Conservation (phyloP, 2,797 vertebrate species). For the Gadopsis marmoratus region DNA sequence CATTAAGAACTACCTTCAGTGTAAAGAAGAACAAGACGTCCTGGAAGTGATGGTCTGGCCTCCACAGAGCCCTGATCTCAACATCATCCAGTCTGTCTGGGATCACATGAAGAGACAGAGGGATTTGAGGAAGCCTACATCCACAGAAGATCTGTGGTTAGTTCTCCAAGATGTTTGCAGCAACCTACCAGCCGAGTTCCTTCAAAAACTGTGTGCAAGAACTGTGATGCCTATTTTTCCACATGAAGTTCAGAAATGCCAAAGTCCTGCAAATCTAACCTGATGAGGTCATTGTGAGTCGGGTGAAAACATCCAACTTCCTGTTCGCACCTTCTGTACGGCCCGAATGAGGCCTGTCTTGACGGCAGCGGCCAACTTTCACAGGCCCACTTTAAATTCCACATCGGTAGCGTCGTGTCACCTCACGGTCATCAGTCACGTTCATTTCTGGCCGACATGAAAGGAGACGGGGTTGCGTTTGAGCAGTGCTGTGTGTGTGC, state of each 20-base stretch:
- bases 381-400: conserved; percentile 62
- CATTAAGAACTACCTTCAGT: too few species aligned
- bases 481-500: neutral
- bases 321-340: conserved; percentile 34
- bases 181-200: too few species aligned
- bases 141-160: too few species aligned
- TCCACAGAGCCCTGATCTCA: too few species aligned
- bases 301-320: conserved; percentile 46
- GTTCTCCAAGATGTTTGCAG: too few species aligned
- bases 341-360: conserved; percentile 27
- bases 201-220: too few species aligned
- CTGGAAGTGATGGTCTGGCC: too few species aligned
- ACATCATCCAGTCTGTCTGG: too few species aligned
- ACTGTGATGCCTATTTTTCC: neutral
- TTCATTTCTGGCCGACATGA: conserved; percentile 35
- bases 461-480: conserved; percentile 15
- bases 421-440: conserved; percentile 58
- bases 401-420: conserved; percentile 36
- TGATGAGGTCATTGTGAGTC: conserved; percentile 32
- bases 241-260: conserved; percentile 21
- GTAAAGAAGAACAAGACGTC: too few species aligned
- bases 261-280: neutral
- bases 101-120: too few species aligned
- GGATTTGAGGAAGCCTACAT: too few species aligned
- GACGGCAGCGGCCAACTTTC: conserved; percentile 58